A percentile compares a stretch with the other conserved stretches of the same genome.
These are phyloP conservation scores for Cephalopholis sonnerati DNA, from an alignment of 2,113 vertebrate genomes.

Conservation along the genomic window DNA sequence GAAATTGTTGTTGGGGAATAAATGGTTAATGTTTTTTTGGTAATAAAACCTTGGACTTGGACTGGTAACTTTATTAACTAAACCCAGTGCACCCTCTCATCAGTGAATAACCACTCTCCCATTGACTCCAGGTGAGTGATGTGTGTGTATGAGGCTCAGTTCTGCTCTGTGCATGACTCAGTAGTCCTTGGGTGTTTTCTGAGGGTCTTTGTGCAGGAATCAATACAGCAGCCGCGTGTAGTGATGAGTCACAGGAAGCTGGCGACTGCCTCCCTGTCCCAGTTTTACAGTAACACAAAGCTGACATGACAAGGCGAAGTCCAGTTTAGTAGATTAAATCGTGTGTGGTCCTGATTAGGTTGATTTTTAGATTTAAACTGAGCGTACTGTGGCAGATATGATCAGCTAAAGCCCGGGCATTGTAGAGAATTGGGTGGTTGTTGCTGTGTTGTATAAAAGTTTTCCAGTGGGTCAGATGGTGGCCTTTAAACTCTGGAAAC, in stretches of 20 bases:
- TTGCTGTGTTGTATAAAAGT: constrained; percentile 9
- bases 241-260: constrained; percentile 60
- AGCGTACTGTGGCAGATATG: not conserved
- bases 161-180: constrained; percentile 14
- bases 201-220: constrained; percentile 46
- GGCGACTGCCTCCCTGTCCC: constrained; percentile 42
- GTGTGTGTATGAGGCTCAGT: constrained; percentile 6
- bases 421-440: constrained; percentile 23
- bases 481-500: constrained; percentile 10
- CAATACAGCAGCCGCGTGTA: not conserved
- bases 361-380: constrained; percentile 31
- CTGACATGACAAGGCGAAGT: constrained; percentile 34
- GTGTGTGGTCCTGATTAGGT: not conserved
- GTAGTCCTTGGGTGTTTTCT: constrained; percentile 29
- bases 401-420: constrained; percentile 4
- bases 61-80: not conserved
- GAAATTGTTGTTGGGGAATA: not conserved
- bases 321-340: constrained; percentile 33
- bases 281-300: constrained; percentile 38
- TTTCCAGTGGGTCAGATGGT: constrained; percentile 37
- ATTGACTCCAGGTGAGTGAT: not conserved
- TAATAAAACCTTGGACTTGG: not conserved
- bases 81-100: not conserved
- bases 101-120: not conserved
- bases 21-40: not conserved